These are phyloP conservation scores for Puntigrus tetrazona DNA, from an alignment of 2,113 vertebrate species.

Conservation along the genomic window DNA sequence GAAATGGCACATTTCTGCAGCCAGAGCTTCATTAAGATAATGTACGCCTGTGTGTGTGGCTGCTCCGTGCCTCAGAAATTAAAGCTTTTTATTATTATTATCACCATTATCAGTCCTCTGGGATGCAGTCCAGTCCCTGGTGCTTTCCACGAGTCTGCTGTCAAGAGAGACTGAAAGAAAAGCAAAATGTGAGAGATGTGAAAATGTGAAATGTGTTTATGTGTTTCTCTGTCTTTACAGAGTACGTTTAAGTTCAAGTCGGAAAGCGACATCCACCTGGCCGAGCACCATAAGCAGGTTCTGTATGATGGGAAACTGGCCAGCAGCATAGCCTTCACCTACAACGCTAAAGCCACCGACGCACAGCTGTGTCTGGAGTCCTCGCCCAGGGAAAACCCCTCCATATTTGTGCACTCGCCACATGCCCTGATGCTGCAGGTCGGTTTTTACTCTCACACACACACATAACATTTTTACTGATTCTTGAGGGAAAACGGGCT, in stretches of 20 bases:
- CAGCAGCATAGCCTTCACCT: constrained; percentile 96
- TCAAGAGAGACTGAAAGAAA: background rate
- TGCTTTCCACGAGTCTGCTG: background rate
- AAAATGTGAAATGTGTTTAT: too few relatives aligned
- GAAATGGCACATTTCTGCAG: constrained; percentile 31
- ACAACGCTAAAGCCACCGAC: constrained; percentile 97
- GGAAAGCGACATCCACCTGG: constrained; percentile 97
- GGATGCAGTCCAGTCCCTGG: background rate
- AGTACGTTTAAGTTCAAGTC: constrained; percentile 99
- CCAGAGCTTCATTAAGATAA: constrained; percentile 51
- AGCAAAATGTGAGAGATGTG: background rate
- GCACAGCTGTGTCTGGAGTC: constrained; percentile 98
- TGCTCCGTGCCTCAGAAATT: constrained; percentile 33
- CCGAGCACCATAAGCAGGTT: constrained; percentile 98
- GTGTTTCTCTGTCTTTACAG: constrained; percentile 70
- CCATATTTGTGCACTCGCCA: constrained; percentile 98
- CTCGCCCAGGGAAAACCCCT: constrained; percentile 96
- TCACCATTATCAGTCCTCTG: constrained; percentile 13
- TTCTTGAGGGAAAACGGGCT: background rate
- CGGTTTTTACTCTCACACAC: constrained; percentile 50
- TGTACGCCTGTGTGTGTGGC: constrained; percentile 17
- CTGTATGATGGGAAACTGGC: constrained; percentile 96
- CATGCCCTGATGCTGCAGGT: constrained; percentile 99
- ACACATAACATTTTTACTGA: background rate
- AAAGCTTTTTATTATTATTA: constrained; percentile 3